Percentiles rank a stretch among this genome's conserved stretches.
These are phyloP conservation scores for Xenotilapia caudafasciata DNA, from an alignment of 2,113 vertebrate species.

Conservation along the genomic window DNA sequence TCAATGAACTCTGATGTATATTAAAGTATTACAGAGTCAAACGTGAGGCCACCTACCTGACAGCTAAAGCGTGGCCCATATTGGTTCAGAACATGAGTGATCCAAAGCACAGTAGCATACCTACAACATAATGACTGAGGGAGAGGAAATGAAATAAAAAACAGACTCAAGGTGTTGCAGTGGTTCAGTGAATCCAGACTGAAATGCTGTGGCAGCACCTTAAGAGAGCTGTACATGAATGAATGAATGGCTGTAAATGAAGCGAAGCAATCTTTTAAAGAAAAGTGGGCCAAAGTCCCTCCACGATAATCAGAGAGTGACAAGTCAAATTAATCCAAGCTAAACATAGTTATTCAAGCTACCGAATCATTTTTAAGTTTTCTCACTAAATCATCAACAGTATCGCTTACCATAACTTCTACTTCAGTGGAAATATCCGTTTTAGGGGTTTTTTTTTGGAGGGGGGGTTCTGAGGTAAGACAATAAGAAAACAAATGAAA, in stretches of 20 bases:
- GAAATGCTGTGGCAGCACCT: accelerated
- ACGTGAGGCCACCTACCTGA: not conserved
- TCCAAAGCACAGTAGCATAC: accelerated
- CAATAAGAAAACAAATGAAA: not conserved
- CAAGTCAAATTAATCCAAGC: not conserved
- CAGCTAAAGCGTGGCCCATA: not conserved
- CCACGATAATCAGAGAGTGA: not conserved
- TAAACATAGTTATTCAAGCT: not conserved
- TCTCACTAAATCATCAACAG: not conserved
- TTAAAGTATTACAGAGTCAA: not conserved
- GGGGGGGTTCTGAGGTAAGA: not conserved
- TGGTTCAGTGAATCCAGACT: not conserved
- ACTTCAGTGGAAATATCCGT: not conserved
- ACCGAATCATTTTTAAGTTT: not conserved
- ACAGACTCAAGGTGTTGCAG: not conserved
- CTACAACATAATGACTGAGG: not conserved
- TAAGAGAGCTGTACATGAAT: not conserved
- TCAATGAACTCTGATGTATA: not conserved
- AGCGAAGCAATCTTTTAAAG: not conserved
- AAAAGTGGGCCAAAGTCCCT: not conserved
- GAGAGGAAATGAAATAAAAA: not conserved
- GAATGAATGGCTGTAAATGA: not conserved
- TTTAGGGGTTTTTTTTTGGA: accelerated
- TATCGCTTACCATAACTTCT: not conserved
- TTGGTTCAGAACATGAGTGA: not conserved